Conservation (phyloP, 92 coral and sea anemone species). For the Parazoanthus atlanticus region DNA sequence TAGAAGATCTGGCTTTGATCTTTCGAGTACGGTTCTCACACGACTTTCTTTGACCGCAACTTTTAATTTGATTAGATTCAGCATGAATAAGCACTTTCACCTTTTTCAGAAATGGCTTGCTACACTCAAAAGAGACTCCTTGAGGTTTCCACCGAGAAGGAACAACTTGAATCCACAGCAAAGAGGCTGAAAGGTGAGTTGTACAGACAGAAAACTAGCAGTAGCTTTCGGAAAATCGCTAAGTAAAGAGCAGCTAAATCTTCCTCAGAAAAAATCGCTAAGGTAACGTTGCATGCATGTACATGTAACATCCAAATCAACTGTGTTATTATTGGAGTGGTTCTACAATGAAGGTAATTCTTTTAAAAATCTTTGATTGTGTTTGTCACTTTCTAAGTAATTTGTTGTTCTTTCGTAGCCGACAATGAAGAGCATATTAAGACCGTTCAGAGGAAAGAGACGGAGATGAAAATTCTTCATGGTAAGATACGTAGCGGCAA, state of each 20-base stretch:
- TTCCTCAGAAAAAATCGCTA: no score
- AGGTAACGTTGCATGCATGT: no score
- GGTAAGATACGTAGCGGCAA: conserved; percentile 46
- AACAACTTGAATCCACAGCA: conserved; percentile 21
- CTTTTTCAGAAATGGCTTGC: conserved; percentile 9
- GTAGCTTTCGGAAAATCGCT: no score
- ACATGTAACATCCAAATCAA: no score
- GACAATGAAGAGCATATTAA: conserved; percentile 69
- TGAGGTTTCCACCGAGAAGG: conserved; percentile 51
- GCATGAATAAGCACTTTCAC: no score
- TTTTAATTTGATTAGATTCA: no score
- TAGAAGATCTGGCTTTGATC: no score
- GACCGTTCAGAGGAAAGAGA: conserved; percentile 80
- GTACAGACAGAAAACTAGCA: neutral
- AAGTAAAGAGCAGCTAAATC: no score
- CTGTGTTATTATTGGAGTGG: no score
- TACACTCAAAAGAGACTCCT: conserved; percentile 47
- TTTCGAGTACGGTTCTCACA: no score
- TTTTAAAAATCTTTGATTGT: neutral
- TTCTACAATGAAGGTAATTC: neutral
- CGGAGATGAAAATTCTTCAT: conserved; percentile 77
- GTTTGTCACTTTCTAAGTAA: neutral
- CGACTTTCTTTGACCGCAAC: no score
- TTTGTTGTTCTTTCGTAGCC: conserved; percentile 41
- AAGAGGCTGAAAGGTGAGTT: conserved; percentile 54